These are phyloP conservation scores for Nothobranchius furzeri DNA, from an alignment of 2,113 vertebrate genomes.

Conservation along the genomic window DNA sequence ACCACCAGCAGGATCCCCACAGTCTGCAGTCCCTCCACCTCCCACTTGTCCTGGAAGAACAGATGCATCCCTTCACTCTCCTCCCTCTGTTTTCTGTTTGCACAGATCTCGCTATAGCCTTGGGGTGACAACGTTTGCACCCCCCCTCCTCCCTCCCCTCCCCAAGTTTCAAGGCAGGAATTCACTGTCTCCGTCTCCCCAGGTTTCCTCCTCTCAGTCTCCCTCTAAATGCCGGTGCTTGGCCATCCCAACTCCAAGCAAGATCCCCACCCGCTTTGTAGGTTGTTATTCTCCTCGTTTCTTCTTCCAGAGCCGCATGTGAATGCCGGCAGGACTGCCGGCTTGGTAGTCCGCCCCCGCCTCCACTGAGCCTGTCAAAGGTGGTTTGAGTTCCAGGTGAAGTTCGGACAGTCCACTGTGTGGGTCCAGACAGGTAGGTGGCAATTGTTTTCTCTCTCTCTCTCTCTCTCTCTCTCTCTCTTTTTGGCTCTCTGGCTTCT, in stretches of 20 bases:
- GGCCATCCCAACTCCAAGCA: slow-evolving; percentile 56
- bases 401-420: slow-evolving; percentile 57
- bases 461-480: slow-evolving; percentile 12
- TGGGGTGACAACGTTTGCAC: slow-evolving; percentile 34
- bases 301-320: slow-evolving; percentile 50
- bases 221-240: slow-evolving; percentile 63
- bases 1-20: slow-evolving; percentile 82
- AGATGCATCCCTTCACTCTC: slow-evolving; percentile 67
- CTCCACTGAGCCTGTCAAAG: slow-evolving; percentile 53
- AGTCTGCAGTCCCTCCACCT: slow-evolving; percentile 84
- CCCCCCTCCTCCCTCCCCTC: slow-evolving; percentile 24
- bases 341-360: slow-evolving; percentile 42
- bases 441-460: slow-evolving; percentile 52
- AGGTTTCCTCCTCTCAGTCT: slow-evolving; percentile 48
- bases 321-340: slow-evolving; percentile 50
- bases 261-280: slow-evolving; percentile 40
- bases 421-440: slow-evolving; percentile 46
- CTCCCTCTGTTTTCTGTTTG: slow-evolving; percentile 29
- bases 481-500: slow-evolving; percentile 38
- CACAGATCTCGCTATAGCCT: slow-evolving; percentile 40
- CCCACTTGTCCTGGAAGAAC: slow-evolving; percentile 80
- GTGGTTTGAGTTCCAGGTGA: slow-evolving; percentile 66
- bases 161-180: slow-evolving; percentile 45
- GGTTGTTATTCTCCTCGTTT: slow-evolving; percentile 68
- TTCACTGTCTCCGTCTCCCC: slow-evolving; percentile 40